A percentile compares a stretch with the other conserved stretches of the same genome.
Evolutionary conservation across 2,888 invertebrate genomes (phyloP).

Genomic region (Halictus ligatus): DNA sequence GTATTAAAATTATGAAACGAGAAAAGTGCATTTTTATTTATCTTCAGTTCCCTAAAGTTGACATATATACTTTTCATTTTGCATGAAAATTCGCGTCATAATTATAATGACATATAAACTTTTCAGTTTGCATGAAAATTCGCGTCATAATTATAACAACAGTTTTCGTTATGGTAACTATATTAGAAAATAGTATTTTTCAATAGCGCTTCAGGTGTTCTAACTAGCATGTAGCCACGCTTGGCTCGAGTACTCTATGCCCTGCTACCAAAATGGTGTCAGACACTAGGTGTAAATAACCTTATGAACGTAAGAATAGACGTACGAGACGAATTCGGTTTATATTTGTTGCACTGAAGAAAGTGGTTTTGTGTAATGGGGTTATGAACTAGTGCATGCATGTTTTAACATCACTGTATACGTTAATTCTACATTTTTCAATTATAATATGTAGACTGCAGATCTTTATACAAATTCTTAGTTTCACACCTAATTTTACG

Average conservation of each 20-base stretch:
- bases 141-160: background rate
- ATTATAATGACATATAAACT: background rate
- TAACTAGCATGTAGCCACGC: conserved; percentile 43
- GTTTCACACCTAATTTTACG: background rate
- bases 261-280: conserved; percentile 70
- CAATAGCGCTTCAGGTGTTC: conserved; percentile 31
- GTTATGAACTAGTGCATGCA: background rate
- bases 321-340: conserved; percentile 67
- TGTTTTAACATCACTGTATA: background rate
- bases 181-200: background rate
- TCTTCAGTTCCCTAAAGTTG: too few relatives aligned
- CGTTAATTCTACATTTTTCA: background rate
- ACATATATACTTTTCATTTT: background rate
- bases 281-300: conserved; percentile 72
- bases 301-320: conserved; percentile 75
- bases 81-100: background rate
- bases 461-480: background rate
- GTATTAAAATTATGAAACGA: too few relatives aligned
- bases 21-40: too few relatives aligned
- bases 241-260: conserved; percentile 54
- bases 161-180: conserved; percentile 28
- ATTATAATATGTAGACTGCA: background rate
- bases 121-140: background rate
- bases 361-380: conserved; percentile 38
- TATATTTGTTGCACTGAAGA: conserved; percentile 63